Evolutionary conservation across 2,888 invertebrate genomes (phyloP).

Genomic region (Acleris laterana): DNA sequence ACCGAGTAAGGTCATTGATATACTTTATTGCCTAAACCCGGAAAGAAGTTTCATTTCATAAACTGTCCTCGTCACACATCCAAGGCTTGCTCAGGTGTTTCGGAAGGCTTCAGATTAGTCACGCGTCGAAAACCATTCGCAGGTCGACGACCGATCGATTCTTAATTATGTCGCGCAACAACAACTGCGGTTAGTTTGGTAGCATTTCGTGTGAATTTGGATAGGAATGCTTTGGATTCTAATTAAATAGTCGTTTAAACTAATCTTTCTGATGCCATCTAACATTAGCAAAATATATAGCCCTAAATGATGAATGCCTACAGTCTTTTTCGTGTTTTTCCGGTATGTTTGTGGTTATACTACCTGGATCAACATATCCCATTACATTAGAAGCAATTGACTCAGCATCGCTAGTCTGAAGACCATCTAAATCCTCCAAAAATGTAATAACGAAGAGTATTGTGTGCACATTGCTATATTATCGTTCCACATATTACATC

Average conservation of each 20-base stretch:
- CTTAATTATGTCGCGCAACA: slow-evolving; percentile 27
- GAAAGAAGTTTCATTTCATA: not conserved
- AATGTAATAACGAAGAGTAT: not conserved
- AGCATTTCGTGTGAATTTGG: not conserved
- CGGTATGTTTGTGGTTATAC: too few species aligned
- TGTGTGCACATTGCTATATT: not conserved
- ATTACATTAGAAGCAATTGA: too few species aligned
- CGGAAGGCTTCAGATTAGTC: slow-evolving; percentile 57
- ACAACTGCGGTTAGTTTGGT: too few species aligned
- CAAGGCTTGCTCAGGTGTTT: slow-evolving; percentile 25
- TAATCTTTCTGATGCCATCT: too few species aligned
- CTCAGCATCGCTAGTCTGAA: too few species aligned
- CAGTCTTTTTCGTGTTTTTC: too few species aligned
- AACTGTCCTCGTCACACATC: slow-evolving; percentile 2
- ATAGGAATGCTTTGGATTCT: too few species aligned
- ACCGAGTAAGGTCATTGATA: not conserved
- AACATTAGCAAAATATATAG: too few species aligned
- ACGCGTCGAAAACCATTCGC: slow-evolving; percentile 56
- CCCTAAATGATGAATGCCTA: too few species aligned
- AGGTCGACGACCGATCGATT: slow-evolving; percentile 52
- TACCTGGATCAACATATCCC: too few species aligned
- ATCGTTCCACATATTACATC: slow-evolving; percentile 29
- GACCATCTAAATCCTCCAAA: too few species aligned
- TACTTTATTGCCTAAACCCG: not conserved
- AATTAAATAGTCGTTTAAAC: too few species aligned